These are phyloP conservation scores for Percopsis transmontana DNA, from an alignment of 2,113 vertebrate genomes.

Conservation along the genomic window DNA sequence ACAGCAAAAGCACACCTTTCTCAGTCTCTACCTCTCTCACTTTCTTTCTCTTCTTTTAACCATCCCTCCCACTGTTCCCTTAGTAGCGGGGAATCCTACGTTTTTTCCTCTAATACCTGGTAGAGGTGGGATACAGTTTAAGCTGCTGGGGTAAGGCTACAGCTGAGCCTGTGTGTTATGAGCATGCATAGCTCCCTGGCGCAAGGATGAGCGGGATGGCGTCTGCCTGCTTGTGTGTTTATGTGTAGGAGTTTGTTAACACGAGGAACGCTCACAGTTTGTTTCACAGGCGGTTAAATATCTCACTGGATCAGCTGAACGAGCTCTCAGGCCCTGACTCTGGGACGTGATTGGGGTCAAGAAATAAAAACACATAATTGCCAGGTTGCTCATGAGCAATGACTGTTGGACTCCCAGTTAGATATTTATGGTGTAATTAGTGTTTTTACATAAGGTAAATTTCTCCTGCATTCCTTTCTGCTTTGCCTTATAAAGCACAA, in stretches of 20 bases:
- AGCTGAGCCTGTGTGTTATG: background rate
- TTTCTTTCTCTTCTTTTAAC: conserved; percentile 15
- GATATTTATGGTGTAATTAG: too few species aligned
- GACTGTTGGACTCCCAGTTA: background rate
- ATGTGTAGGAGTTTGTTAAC: conserved; percentile 71
- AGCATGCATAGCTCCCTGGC: conserved; percentile 18
- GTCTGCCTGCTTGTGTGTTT: conserved; percentile 29
- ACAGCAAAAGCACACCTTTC: too few species aligned
- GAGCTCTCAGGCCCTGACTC: conserved; percentile 38
- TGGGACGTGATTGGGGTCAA: conserved; percentile 39
- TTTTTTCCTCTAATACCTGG: conserved; percentile 17
- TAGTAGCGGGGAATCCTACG: conserved; percentile 20
- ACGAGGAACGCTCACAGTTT: conserved; percentile 64
- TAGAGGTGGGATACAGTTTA: conserved; percentile 26
- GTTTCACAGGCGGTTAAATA: conserved; percentile 57
- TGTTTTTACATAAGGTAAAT: too few species aligned
- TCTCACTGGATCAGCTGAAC: conserved; percentile 47
- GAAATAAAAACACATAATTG: conserved; percentile 27
- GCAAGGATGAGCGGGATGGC: conserved; percentile 31
- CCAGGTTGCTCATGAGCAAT: conserved; percentile 34
- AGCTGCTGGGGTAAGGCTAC: conserved; percentile 10
- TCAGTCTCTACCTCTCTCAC: conserved; percentile 3
- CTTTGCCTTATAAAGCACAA: too few species aligned
- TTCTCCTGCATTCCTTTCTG: too few species aligned
- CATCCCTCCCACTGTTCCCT: conserved; percentile 28